Evolutionary conservation across 2,888 invertebrate species (phyloP), one percentile per base, ranked within the genome.

Genomic region (Rutpela maculata): DNA sequence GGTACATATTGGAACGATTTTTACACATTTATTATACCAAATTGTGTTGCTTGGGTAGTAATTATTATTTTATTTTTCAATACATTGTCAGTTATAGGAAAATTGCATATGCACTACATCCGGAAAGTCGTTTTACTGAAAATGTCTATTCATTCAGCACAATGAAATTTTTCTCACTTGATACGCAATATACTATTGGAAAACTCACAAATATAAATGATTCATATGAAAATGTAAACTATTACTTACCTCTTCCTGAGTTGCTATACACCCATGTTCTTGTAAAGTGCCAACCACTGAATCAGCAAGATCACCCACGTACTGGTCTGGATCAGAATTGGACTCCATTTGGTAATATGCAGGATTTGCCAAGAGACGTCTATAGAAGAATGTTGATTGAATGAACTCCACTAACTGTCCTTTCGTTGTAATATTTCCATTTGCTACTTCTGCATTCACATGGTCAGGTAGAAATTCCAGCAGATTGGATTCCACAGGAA

Each of bases 371-470:
- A 98, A 90, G 6, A 99, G 91, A 18, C 99, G 92, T 70, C 99
- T 92, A 91, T 98, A 99, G 91, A 99, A 98, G 88, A 98, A 99
- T 0, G 99, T 99, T 96, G 99, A 99, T 0, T 99, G 98, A 82
- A 99, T 91, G 91, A 99, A 99, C 90, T 99, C 99, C 76, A 99
- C 91, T 67, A 98, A 95, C 84, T 98, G 96, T 88, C 97, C 96
- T 88, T 97, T 98, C 0, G 95, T 95, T 82, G 94, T 93, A n/a
- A 99, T 96, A 0, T 98, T 99, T 73, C 98, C 98, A 26, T 99
- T 97, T 0, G 98, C 97, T 80, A 96, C 93, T 90, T 99, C 99
- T 0, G 99, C 99, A 90, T 99, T 99, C 81, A 99, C 92, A 90
- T 99, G 99, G 90, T 99, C 99, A 0, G 99, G 95, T 72, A 99